These are phyloP conservation scores for Lissocephala sabroskyi DNA, from an alignment of 2,888 invertebrate genomes.

Conservation along the genomic window DNA sequence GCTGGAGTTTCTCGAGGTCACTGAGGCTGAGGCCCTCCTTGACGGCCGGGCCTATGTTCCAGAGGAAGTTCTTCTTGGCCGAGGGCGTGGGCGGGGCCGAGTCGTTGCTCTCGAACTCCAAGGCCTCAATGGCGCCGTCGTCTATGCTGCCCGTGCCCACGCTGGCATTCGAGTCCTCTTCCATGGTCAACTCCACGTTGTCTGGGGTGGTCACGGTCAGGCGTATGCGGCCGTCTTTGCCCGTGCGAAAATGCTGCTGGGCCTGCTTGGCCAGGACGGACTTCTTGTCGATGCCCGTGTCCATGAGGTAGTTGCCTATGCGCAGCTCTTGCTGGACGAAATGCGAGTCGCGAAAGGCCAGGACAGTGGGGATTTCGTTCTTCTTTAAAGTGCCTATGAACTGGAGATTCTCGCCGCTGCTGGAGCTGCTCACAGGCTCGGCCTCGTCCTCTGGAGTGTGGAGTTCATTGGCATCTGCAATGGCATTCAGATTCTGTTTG, in stretches of 20 bases:
- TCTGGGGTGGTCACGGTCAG: constrained; percentile 71
- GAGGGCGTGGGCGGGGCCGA: constrained; percentile 17
- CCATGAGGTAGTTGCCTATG: constrained; percentile 71
- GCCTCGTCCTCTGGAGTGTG: constrained; percentile 23
- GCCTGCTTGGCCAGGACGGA: constrained; percentile 47
- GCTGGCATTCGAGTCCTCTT: constrained; percentile 51
- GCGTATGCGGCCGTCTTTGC: constrained; percentile 58
- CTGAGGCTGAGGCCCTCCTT: constrained; percentile 68
- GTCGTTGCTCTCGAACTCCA: constrained; percentile 55
- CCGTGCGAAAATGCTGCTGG: constrained; percentile 36
- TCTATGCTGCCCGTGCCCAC: constrained; percentile 41
- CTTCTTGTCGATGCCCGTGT: constrained; percentile 71
- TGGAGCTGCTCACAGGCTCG: constrained; percentile 14
- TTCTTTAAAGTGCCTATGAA: constrained; percentile 54
- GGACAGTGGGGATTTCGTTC: constrained; percentile 71
- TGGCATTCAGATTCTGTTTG: constrained; percentile 63
- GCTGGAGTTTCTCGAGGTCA: constrained; percentile 56
- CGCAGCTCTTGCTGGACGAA: constrained; percentile 71
- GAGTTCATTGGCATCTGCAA: constrained; percentile 34
- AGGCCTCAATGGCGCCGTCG: constrained; percentile 65
- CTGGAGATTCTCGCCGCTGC: constrained; percentile 24
- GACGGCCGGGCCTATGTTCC: constrained; percentile 66
- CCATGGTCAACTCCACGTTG: constrained; percentile 66
- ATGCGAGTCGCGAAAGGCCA: constrained; percentile 70
- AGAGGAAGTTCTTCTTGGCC: constrained; percentile 58